Evolutionary conservation across 2,888 invertebrate species (phyloP), one percentile per base, ranked within the genome.

Genomic region (Himalopsyche anomala): DNA sequence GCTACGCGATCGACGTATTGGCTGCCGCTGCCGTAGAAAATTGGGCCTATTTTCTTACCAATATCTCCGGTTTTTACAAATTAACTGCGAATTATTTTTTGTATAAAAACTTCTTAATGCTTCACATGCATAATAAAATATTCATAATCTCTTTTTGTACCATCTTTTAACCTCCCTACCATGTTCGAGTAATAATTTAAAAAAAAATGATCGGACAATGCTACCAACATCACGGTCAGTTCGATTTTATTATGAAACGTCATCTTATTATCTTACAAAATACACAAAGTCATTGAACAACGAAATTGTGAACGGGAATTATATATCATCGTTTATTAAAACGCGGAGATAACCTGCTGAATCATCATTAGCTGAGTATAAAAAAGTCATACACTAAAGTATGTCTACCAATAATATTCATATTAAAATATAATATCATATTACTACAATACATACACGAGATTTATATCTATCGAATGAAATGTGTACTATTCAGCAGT

Each of bases 271-370:
- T 85, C 82, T 82, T 79, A 62, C 85, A 86, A 88, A 88, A 88
- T 88, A 86, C 85, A 88, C 87, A 86, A 83, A 88, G 87, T 88
- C 87, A 88, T 85, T 85, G 87, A 88, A 82, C 86, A 86, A 85
- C 83, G 69, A 82, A 19, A 56, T 51, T 51, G 86, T 87, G 86
- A 87, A 87, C 85, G 80, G 86, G 83, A 88, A 86, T 88, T 88
- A 88, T 88, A 28, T 62, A 62, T 62, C 28, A 62, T 62, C 62
- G 62, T 62, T 62, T 62, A 62, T 62, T 62, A 62, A 62, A 62
- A 62, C 62, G 62, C 28, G 62, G 62, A 62, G 62, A 62, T 62
- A 62, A 62, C 62, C 11, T 62, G 62, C 62, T 62, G 62, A n/a
- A 28, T 62, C 62, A 62, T 62, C 62, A 62, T 62, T 62, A 62